Base-by-base conservation (phyloP, 2,113 vertebrate genomes). In the Antechinus flavipes region DNA sequence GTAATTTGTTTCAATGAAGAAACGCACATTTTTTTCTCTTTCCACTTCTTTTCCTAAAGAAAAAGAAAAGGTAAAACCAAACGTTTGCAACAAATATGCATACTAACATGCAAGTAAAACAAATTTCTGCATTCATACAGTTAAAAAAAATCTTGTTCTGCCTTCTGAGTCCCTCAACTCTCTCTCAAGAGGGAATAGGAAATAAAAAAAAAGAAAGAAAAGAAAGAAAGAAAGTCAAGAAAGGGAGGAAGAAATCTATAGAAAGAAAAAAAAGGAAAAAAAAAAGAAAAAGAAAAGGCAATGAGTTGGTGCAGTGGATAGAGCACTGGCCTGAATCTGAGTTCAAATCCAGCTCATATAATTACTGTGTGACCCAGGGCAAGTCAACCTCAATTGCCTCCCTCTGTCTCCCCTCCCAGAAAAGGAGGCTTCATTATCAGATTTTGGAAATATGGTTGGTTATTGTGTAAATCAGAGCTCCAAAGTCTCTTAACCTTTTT, bases 51-150 rank as follows among this genome's bases (percentile, higher is more conserved):
- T 54, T 26, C 35, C 30, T 50, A 52, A 93, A 93, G 54, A 61
- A 93, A 96, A 95, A 93, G 50, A 26, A 89, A 27, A 52, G 35
- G 54, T 27, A 92, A 93, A 93, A 53, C 53, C 52, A 49, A 47
- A 53, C 14, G 16, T n/a, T 76, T 42, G 6, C 8, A 42, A 84
- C n/a, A 84, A 84, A 84, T 42, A 42, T 84, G 35, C 16, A 84
- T 19, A 42, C 35, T 84, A 84, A 84, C 42, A 84, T 42, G n/a
- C 14, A 84, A 84, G 19, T 84, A 84, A 42, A n/a, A 84, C 2
- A 42, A 22, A 8, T 42, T 84, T 84, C n/a, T 84, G n/a, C 35
- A 84, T 84, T 84, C 1, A 8, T 84, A 16, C 22, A 42, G 68
- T 68, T 68, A 6, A 16, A 68, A 56, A 56, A 58, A n/a, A 76